Evolutionary conservation across 2,888 invertebrate genomes (phyloP).

Genomic region (Bombyx huttoni): DNA sequence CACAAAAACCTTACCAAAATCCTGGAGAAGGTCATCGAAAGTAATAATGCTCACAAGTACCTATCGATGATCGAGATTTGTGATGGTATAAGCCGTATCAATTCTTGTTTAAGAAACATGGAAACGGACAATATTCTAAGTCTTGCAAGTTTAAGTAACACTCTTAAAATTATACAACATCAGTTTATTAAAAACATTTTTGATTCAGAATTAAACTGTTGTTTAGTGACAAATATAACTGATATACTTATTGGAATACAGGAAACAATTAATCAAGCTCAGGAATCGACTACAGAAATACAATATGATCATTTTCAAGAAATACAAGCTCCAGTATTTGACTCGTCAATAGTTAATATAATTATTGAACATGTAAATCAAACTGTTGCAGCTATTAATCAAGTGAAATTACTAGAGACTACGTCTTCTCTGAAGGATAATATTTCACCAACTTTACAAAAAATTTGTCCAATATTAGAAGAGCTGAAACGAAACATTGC

Average conservation of each 20-base stretch:
- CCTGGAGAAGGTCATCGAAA: slow-evolving; percentile 71
- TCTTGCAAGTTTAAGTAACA: slow-evolving; percentile 44
- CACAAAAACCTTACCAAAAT: slow-evolving; percentile 69
- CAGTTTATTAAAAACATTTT: slow-evolving; percentile 38
- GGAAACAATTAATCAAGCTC: slow-evolving; percentile 40
- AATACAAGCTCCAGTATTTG: slow-evolving; percentile 14
- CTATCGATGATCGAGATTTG: slow-evolving; percentile 48
- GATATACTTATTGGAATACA: slow-evolving; percentile 37
- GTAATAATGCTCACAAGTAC: slow-evolving; percentile 53
- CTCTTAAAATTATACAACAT: slow-evolving; percentile 40
- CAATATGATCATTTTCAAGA: slow-evolving; percentile 41
- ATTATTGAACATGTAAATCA: slow-evolving; percentile 45
- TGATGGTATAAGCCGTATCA: slow-evolving; percentile 45
- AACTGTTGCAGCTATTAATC: slow-evolving; percentile 42
- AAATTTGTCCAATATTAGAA: slow-evolving; percentile 43
- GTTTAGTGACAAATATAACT: slow-evolving; percentile 33
- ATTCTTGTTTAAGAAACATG: slow-evolving; percentile 36
- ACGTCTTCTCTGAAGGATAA: slow-evolving; percentile 20
- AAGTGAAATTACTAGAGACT: slow-evolving; percentile 33
- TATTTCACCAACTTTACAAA: slow-evolving; percentile 32
- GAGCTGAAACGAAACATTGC: slow-evolving; percentile 46
- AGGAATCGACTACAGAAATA: slow-evolving; percentile 33
- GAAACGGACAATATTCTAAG: slow-evolving; percentile 32
- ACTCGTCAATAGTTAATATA: slow-evolving; percentile 28
- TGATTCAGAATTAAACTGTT: slow-evolving; percentile 40